Percentiles rank a stretch among this genome's conserved stretches.
These are phyloP conservation scores for Podarcis lilfordi DNA, from an alignment of 2,797 vertebrate genomes.

Conservation along the genomic window DNA sequence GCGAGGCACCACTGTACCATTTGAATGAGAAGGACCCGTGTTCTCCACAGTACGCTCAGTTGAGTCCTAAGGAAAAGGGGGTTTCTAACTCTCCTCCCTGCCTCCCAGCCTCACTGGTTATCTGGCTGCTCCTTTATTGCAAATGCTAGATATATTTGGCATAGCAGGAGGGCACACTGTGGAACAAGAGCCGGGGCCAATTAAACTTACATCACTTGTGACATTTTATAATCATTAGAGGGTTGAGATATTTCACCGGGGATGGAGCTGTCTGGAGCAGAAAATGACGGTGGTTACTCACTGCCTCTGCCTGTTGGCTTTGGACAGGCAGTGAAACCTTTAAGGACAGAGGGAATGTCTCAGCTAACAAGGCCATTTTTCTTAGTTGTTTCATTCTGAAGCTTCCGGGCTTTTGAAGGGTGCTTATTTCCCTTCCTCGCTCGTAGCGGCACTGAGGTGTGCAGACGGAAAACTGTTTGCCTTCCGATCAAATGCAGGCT, in stretches of 20 bases:
- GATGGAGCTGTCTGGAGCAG: constrained; percentile 64
- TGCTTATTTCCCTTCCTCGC: constrained; percentile 56
- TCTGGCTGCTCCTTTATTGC: constrained; percentile 28
- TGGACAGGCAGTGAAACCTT: constrained; percentile 63
- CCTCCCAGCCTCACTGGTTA: neutral
- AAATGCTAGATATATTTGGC: constrained; percentile 42
- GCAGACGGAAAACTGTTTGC: constrained; percentile 17
- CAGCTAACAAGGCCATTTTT: constrained; percentile 70
- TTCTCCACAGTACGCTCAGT: neutral
- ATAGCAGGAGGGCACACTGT: neutral
- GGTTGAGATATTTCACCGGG: constrained; percentile 70
- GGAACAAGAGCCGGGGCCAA: constrained; percentile 47
- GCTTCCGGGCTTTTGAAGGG: constrained; percentile 49
- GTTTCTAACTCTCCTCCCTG: neutral
- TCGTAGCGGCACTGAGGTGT: constrained; percentile 39
- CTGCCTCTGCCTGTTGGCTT: constrained; percentile 65
- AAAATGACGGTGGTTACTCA: constrained; percentile 73
- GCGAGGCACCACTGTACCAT: neutral
- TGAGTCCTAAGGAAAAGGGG: neutral
- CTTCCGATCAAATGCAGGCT: constrained; percentile 39
- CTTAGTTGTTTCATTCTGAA: constrained; percentile 56
- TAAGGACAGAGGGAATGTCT: constrained; percentile 59
- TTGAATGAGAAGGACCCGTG: neutral
- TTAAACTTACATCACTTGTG: constrained; percentile 70
- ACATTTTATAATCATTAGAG: constrained; percentile 67